Evolutionary conservation across 1,140 invertebrate genomes (phyloP).

Genomic region (Drosophila sp.): DNA sequence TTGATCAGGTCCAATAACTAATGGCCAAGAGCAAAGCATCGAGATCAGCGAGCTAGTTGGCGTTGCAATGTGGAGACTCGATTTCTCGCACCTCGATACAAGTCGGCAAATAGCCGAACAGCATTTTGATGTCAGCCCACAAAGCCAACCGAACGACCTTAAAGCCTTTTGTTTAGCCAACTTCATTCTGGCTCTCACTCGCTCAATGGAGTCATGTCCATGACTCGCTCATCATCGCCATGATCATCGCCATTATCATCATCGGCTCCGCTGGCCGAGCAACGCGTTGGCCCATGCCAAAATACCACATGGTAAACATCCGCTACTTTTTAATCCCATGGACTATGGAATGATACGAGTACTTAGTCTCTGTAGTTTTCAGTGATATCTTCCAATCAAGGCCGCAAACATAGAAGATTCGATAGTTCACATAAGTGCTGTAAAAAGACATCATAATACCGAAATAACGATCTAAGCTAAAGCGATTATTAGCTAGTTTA

Average conservation of each 20-base stretch:
- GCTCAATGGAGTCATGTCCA: background rate
- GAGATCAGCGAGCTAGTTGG: conserved; percentile 42
- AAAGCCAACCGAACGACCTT: conserved; percentile 42
- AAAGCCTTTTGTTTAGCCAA: conserved; percentile 24
- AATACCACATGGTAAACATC: background rate
- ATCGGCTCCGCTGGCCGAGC: conserved; percentile 2
- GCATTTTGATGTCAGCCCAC: background rate
- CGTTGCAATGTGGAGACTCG: conserved; percentile 68
- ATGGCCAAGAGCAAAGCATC: conserved; percentile 63
- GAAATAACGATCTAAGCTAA: too few species aligned
- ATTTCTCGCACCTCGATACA: conserved; percentile 71
- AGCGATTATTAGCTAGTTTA: too few species aligned
- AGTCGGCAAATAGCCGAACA: conserved; percentile 24
- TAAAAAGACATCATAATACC: too few species aligned
- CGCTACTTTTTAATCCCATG: background rate
- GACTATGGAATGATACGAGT: background rate
- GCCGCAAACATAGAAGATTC: too few species aligned
- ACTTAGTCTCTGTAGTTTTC: background rate
- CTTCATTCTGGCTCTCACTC: conserved; percentile 4
- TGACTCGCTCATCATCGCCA: conserved; percentile 1
- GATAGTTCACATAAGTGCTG: too few species aligned
- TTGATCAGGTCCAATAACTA: conserved; percentile 67
- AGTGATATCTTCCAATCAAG: too few species aligned
- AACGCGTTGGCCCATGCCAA: conserved; percentile 2
- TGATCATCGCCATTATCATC: conserved; percentile 7